Evolutionary conservation across 1,140 invertebrate species (phyloP).

Genomic region (Dendroctonus valens): DNA sequence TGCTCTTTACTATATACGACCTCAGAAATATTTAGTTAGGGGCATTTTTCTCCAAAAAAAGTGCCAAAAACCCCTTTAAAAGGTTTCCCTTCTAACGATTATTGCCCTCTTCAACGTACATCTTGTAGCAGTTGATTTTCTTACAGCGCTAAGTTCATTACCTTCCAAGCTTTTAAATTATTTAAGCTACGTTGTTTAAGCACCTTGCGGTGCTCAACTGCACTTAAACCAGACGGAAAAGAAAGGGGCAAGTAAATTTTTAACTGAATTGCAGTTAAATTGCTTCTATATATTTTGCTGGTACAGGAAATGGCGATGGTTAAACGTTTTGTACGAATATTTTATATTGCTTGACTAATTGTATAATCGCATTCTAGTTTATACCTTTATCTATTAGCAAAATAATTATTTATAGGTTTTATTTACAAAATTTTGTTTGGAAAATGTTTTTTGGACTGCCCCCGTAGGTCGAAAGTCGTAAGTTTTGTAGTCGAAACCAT

Average conservation of each 20-base stretch:
- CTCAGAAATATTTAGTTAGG: too few species aligned
- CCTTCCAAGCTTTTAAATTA: not conserved
- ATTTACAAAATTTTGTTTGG: too few species aligned
- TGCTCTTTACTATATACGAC: too few species aligned
- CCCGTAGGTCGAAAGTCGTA: too few species aligned
- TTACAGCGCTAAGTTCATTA: not conserved
- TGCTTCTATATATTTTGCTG: not conserved
- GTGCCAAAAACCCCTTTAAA: too few species aligned
- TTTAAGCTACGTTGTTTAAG: conserved; percentile 11
- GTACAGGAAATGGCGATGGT: not conserved
- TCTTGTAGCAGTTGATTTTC: too few species aligned
- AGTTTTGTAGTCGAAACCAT: too few species aligned
- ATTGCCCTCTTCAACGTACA: too few species aligned
- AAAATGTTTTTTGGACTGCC: too few species aligned
- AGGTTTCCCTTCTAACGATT: too few species aligned
- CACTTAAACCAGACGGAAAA: conserved; percentile 1
- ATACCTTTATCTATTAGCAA: not conserved
- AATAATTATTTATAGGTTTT: too few species aligned
- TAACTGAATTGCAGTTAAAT: not conserved
- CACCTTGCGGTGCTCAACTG: conserved; percentile 5
- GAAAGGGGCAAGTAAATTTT: conserved; percentile 5
- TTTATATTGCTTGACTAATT: not conserved
- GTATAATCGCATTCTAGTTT: not conserved
- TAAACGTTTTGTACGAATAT: not conserved
- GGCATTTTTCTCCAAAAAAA: too few species aligned